phyloP scores from a whole-genome alignment of 2,888 invertebrate genomes.

The Nematopogon swammerdamellus region DNA sequence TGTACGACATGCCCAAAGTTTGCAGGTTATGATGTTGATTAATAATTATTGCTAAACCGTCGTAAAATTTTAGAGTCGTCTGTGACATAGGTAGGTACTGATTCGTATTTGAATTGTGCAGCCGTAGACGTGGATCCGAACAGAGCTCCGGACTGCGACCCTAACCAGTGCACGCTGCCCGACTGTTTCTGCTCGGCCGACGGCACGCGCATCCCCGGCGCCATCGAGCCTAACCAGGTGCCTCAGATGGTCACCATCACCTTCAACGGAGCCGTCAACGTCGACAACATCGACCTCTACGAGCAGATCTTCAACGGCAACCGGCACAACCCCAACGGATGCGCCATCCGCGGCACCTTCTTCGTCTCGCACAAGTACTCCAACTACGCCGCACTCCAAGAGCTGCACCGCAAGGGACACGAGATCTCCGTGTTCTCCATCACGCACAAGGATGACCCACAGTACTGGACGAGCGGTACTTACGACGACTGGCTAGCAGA shows the following conservation, averaged over 20 bases:
- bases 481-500: slow-evolving; percentile 94
- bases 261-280: slow-evolving; percentile 90
- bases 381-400: slow-evolving; percentile 87
- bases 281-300: slow-evolving; percentile 90
- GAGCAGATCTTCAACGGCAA: slow-evolving; percentile 86
- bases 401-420: slow-evolving; percentile 84
- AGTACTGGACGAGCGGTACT: slow-evolving; percentile 83
- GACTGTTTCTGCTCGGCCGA: slow-evolving; percentile 94
- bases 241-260: slow-evolving; percentile 93
- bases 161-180: slow-evolving; percentile 82
- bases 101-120: no score
- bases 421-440: slow-evolving; percentile 91
- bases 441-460: slow-evolving; percentile 89
- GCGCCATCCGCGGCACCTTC: slow-evolving; percentile 85
- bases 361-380: slow-evolving; percentile 91
- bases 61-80: no score
- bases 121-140: slow-evolving; percentile 89
- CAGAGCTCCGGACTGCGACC: slow-evolving; percentile 88
- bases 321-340: slow-evolving; percentile 84
- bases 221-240: slow-evolving; percentile 77
- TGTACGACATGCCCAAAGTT: no score
- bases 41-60: no score
- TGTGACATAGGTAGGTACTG: no score
- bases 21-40: no score
- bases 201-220: slow-evolving; percentile 85